Evolutionary conservation across 2,888 invertebrate genomes (phyloP).

Genomic region (Dyspetes luteomarginatus): DNA sequence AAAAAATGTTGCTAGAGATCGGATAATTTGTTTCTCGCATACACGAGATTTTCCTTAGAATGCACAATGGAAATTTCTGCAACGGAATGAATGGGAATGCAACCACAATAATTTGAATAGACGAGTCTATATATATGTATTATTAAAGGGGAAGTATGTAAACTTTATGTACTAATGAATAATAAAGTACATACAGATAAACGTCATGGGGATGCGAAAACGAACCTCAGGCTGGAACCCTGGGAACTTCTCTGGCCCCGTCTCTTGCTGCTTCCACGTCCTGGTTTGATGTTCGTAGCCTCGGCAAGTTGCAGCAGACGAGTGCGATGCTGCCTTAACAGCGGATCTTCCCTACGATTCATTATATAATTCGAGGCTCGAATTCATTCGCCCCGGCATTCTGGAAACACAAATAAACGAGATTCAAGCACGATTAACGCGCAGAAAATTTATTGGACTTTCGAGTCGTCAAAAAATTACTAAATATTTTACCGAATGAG

Average conservation of each 20-base stretch:
- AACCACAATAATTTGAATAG: too few species aligned
- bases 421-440: background rate
- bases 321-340: constrained; percentile 84
- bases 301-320: constrained; percentile 85
- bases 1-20: too few species aligned
- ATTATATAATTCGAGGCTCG: constrained; percentile 73
- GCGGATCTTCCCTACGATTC: constrained; percentile 84
- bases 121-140: background rate
- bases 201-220: constrained; percentile 27
- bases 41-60: background rate
- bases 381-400: constrained; percentile 60
- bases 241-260: constrained; percentile 81
- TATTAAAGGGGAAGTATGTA: constrained; percentile 13
- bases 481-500: background rate
- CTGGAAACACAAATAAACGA: constrained; percentile 46
- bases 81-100: background rate
- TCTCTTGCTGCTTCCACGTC: constrained; percentile 80
- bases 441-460: background rate
- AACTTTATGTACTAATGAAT: constrained; percentile 1
- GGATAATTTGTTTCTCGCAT: background rate
- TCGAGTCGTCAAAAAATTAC: background rate
- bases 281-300: constrained; percentile 80
- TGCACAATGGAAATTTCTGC: background rate
- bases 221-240: constrained; percentile 76
- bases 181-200: constrained; percentile 24